Conservation (phyloP, 2,797 vertebrate genomes). For the Acridotheres tristis region DNA sequence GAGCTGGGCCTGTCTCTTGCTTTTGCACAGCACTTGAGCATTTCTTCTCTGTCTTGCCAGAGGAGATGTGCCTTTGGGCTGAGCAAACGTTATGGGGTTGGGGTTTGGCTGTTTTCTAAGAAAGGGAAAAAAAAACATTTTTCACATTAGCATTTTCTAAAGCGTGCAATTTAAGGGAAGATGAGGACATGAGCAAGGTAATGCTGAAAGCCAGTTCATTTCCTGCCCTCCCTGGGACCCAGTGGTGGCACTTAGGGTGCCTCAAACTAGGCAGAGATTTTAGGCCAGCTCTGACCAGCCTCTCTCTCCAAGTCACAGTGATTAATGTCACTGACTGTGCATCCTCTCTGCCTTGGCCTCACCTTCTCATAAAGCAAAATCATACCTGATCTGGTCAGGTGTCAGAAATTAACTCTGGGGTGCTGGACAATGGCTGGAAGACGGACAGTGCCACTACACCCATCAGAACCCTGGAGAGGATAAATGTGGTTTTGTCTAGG, state of each 20-base stretch:
- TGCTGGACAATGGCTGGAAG: not conserved
- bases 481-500: not conserved
- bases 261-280: not conserved
- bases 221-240: not conserved
- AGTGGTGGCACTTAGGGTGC: not conserved
- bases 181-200: not conserved
- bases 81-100: not conserved
- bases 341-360: not conserved
- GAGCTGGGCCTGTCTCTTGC: not conserved
- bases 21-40: not conserved
- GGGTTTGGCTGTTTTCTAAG: not conserved
- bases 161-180: not conserved
- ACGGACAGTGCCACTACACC: not conserved
- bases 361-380: not conserved
- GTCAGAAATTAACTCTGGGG: not conserved
- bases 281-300: not conserved
- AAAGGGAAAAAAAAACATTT: not conserved
- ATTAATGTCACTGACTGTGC: not conserved
- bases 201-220: rapidly evolving
- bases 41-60: not conserved
- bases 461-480: not conserved
- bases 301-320: not conserved
- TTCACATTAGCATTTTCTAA: not conserved
- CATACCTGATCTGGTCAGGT: not conserved
- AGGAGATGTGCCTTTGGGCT: not conserved